These are phyloP conservation scores for Crambe crambe DNA, from an alignment of 37 sponge, comb jelly and placozoan species.

Conservation along the genomic window DNA sequence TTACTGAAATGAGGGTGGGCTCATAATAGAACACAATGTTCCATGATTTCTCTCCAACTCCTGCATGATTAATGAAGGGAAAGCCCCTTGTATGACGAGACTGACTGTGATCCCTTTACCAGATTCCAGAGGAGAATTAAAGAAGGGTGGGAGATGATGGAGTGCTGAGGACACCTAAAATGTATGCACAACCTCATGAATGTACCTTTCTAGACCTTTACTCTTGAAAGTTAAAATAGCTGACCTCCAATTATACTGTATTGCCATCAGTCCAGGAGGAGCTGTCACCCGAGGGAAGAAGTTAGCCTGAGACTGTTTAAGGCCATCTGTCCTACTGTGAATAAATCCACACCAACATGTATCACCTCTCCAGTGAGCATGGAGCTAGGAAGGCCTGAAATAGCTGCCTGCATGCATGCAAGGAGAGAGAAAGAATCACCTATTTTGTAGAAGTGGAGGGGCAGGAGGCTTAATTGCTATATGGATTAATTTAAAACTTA, in stretches of 20 bases:
- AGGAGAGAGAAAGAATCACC: no score
- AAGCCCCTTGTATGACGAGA: conserved; percentile 12
- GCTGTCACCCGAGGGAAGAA: conserved; percentile 19
- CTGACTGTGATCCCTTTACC: conserved; percentile 32
- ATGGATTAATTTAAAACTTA: no score
- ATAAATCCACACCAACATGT: conserved; percentile 37
- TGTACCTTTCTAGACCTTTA: no score
- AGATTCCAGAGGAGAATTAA: conserved; percentile 12
- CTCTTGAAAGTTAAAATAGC: background rate
- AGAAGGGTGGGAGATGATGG: conserved; percentile 29
- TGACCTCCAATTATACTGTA: background rate
- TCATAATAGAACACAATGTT: conserved; percentile 53
- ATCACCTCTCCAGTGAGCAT: conserved; percentile 48
- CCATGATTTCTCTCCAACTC: conserved; percentile 20
- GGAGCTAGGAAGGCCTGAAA: conserved; percentile 27
- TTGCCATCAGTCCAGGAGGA: conserved; percentile 34
- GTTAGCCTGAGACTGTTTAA: conserved; percentile 50
- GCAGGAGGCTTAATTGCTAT: no score
- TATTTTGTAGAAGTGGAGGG: no score
- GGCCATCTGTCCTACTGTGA: conserved; percentile 48
- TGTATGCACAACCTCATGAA: no score
- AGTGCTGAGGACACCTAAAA: background rate
- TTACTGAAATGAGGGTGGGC: conserved; percentile 24
- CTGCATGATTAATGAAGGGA: background rate
- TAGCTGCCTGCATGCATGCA: no score